Percentiles rank a stretch among this genome's conserved stretches.
These are phyloP conservation scores for Brevimyrus niger DNA, from an alignment of 2,113 vertebrate species.

Conservation along the genomic window DNA sequence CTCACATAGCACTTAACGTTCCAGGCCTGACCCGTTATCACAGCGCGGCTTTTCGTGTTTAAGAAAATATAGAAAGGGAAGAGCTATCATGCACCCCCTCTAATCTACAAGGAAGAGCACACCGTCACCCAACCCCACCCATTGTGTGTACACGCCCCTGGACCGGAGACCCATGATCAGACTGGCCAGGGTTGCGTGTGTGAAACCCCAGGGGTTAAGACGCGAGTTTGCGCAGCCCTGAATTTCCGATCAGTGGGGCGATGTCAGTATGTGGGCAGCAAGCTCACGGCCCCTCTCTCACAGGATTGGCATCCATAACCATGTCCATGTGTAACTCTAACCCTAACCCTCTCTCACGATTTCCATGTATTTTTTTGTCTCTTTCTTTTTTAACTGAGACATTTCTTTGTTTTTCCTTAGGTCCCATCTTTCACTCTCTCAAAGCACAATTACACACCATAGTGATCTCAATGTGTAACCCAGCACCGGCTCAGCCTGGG, in stretches of 20 bases:
- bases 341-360: too few species aligned
- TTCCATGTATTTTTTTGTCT: too few species aligned
- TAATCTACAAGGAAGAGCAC: constrained; percentile 32
- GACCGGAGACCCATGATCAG: neutral
- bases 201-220: neutral
- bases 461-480: neutral
- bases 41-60: neutral
- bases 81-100: neutral
- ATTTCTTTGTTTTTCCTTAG: neutral
- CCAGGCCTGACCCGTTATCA: neutral
- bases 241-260: neutral
- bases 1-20: neutral
- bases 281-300: neutral
- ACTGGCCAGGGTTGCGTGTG: neutral
- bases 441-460: neutral
- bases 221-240: neutral
- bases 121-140: neutral
- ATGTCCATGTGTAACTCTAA: too few species aligned
- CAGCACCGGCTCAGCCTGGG: neutral
- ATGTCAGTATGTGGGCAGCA: neutral
- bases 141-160: neutral
- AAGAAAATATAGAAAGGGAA: neutral
- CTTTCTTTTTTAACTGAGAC: neutral
- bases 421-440: neutral
- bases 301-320: neutral